These are phyloP conservation scores for Propsilocerus akamusi DNA, from an alignment of 1,140 invertebrate species.

Conservation along the genomic window DNA sequence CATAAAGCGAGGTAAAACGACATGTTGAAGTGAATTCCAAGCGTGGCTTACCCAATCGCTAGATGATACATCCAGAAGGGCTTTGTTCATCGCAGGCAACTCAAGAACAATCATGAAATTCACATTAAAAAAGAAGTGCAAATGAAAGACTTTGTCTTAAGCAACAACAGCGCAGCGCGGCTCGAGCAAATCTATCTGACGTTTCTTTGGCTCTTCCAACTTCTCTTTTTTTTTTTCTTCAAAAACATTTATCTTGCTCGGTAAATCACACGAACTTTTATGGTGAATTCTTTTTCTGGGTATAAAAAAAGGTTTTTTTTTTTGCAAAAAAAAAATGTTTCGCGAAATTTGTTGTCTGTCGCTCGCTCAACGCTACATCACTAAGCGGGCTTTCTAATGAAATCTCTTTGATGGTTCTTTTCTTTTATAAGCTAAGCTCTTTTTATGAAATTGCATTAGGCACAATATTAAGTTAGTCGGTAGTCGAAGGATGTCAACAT, in stretches of 20 bases:
- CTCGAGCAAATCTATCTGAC: background rate
- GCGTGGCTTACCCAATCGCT: too few species aligned
- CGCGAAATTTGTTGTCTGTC: background rate
- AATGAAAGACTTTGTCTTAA: background rate
- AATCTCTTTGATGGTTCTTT: background rate
- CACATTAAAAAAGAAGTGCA: constrained; percentile 2
- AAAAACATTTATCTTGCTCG: background rate
- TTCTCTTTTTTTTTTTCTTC: background rate
- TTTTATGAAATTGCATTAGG: too few species aligned
- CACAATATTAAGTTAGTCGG: too few species aligned
- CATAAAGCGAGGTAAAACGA: too few species aligned
- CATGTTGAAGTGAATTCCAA: too few species aligned
- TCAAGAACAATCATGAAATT: background rate
- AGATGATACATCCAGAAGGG: too few species aligned
- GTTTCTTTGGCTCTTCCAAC: background rate
- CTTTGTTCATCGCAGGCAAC: too few species aligned
- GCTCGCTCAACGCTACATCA: too few species aligned
- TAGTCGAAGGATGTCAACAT: too few species aligned
- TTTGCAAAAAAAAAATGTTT: background rate
- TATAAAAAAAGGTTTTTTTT: background rate
- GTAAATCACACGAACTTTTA: constrained; percentile 2
- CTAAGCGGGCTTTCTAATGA: background rate
- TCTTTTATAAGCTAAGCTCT: too few species aligned
- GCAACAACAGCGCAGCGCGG: background rate
- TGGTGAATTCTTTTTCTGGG: background rate